These are phyloP conservation scores for Conops quadrifasciatus DNA, from an alignment of 2,888 invertebrate genomes.

Conservation along the genomic window DNA sequence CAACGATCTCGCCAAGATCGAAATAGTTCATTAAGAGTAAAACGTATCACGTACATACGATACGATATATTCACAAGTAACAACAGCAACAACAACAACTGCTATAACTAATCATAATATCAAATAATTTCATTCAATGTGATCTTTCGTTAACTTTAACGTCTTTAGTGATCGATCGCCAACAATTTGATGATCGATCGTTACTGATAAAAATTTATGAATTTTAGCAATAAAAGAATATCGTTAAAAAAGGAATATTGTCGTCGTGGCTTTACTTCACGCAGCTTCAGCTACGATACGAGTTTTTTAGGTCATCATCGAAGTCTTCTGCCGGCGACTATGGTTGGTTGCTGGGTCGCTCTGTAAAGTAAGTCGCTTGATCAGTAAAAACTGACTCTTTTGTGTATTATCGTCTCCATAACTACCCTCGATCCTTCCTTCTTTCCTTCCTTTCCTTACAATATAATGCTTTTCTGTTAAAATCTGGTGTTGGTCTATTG, in stretches of 20 bases:
- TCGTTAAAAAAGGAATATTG: neutral
- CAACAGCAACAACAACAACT: neutral
- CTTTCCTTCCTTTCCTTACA: neutral
- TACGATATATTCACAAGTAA: neutral
- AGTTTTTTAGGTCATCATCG: conserved; percentile 11
- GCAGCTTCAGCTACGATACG: neutral
- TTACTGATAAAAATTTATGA: conserved; percentile 10
- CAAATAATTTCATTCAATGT: no score
- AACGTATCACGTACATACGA: no score
- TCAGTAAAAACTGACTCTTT: no score
- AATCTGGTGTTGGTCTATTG: neutral
- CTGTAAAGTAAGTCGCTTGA: no score
- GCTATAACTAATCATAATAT: conserved; percentile 11
- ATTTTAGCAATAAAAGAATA: conserved; percentile 21
- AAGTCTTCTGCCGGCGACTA: no score
- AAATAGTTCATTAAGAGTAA: neutral
- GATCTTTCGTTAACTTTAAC: no score
- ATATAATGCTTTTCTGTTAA: neutral
- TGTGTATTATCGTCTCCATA: no score
- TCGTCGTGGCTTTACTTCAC: neutral
- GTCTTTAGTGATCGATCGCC: no score
- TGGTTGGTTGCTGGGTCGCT: no score
- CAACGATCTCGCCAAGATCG: neutral
- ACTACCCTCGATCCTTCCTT: no score
- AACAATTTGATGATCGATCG: conserved; percentile 3